Evolutionary conservation across 2,888 invertebrate species (phyloP), one percentile per base, ranked within the genome.

Genomic region (Cheilosia soror): DNA sequence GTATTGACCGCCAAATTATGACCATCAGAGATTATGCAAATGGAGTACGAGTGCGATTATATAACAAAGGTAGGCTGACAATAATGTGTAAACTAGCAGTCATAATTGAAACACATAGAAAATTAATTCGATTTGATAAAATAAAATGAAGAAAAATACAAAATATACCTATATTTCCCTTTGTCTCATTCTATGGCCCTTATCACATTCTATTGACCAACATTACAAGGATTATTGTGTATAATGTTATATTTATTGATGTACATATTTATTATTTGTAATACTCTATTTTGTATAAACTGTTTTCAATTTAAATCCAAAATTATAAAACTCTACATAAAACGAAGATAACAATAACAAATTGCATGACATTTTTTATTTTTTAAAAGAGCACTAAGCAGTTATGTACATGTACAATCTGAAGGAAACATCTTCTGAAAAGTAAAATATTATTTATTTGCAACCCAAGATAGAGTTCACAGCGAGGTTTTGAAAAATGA

Each of bases 381-480:
- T 37, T 9, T 11, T 5, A 44, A 25, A 66, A 44, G 25, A 49
- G 25, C 25, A 49, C 49, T 49, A 49, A 20, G 1, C 20, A 51
- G 51, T 25, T 25, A 27, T 5, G 5, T n/a, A n/a, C 4, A 15
- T 27, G 11, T 13, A 69, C 60, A 63, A 49, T 13, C n/a, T 6
- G 37, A 71, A 20, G 51, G 3, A 47, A 6, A 15, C 5, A 53
- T 31, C 6, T 3, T 49, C 25, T 29, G 15, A 11, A n/a, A 31
- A 11, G 31, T 7, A 2, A 29, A 29, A n/a, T 15, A 37, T 71
- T 27, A 9, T 11, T 31, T 49, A 13, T 27, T 33, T 37, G 20
- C 13, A 60, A 60, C 31, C 51, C 53, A 51, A 60, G 20, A 3
- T 27, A 65, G 63, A 71, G 58, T 69, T 71, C 78, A 78, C 78